Evolutionary conservation across 2,113 vertebrate genomes (phyloP).

Genomic region (Pterocles burchelli): DNA sequence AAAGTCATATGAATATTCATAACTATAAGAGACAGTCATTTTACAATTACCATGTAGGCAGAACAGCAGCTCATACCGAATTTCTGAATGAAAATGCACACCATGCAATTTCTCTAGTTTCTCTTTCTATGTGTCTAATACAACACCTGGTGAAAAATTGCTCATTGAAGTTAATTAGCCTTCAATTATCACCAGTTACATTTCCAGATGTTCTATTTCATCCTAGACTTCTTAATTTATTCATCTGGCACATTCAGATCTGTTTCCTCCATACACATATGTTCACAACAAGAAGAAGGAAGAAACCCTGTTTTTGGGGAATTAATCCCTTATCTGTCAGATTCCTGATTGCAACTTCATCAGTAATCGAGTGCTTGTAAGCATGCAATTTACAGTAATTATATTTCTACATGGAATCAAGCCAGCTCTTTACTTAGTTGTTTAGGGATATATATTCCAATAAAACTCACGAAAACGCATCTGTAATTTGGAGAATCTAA

Average conservation of each 20-base stretch:
- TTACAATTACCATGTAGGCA: neutral
- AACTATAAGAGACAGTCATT: neutral
- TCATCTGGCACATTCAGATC: neutral
- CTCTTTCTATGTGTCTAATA: neutral
- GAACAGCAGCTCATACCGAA: neutral
- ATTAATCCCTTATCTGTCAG: constrained; percentile 25
- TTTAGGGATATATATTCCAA: neutral
- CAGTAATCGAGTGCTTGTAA: neutral
- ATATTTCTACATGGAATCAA: neutral
- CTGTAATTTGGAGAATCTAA: neutral
- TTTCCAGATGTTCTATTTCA: constrained; percentile 52
- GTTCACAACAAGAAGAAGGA: neutral
- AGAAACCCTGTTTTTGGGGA: neutral
- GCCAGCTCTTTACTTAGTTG: neutral
- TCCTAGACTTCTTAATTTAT: constrained; percentile 35
- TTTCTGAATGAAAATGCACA: constrained; percentile 27
- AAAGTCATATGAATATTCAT: constrained; percentile 32
- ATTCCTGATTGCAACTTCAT: neutral
- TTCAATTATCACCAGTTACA: constrained; percentile 23
- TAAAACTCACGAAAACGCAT: neutral
- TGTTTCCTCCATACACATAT: neutral
- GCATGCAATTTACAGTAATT: neutral
- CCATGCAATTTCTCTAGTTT: neutral
- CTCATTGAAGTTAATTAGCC: constrained; percentile 24
- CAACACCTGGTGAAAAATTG: constrained; percentile 36